Evolutionary conservation across 2,888 invertebrate genomes (phyloP).

Genomic region (Athalia circularis): DNA sequence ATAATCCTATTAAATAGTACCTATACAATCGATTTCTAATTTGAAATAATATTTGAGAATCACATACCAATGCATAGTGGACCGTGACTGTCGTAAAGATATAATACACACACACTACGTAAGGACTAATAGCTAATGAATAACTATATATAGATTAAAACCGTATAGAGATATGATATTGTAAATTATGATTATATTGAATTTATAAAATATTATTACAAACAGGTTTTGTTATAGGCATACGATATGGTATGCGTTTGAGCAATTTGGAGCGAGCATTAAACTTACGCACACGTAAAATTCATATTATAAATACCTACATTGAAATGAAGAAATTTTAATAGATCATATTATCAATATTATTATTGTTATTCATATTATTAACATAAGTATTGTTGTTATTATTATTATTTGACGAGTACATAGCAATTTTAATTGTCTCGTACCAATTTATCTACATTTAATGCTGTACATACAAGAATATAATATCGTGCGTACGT

Average conservation of each 20-base stretch:
- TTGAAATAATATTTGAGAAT: slow-evolving; percentile 7
- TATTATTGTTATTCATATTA: neutral
- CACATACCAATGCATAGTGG: neutral
- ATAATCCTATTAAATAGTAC: neutral
- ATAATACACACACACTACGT: neutral
- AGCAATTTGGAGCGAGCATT: slow-evolving; percentile 28
- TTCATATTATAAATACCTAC: neutral
- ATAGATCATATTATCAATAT: neutral
- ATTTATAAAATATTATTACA: slow-evolving; percentile 33
- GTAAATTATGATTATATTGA: slow-evolving; percentile 38
- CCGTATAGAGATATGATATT: slow-evolving; percentile 27
- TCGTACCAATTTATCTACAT: slow-evolving; percentile 3
- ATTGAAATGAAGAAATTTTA: slow-evolving; percentile 3
- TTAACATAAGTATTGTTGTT: too few relatives aligned
- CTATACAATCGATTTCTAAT: neutral
- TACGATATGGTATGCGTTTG: slow-evolving; percentile 1
- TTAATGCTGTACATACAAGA: slow-evolving; percentile 35
- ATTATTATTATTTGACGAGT: too few relatives aligned
- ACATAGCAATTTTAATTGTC: slow-evolving; percentile 5
- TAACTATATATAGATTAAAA: slow-evolving; percentile 28
- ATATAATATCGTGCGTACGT: slow-evolving; percentile 46
- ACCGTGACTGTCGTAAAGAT: slow-evolving; percentile 6
- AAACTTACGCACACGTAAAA: slow-evolving; percentile 35
- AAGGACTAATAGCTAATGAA: slow-evolving; percentile 9
- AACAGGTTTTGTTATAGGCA: slow-evolving; percentile 20